Evolutionary conservation across 2,113 vertebrate genomes (phyloP), one percentile per base, ranked within the genome.

Genomic region (Trogon melanurus): DNA sequence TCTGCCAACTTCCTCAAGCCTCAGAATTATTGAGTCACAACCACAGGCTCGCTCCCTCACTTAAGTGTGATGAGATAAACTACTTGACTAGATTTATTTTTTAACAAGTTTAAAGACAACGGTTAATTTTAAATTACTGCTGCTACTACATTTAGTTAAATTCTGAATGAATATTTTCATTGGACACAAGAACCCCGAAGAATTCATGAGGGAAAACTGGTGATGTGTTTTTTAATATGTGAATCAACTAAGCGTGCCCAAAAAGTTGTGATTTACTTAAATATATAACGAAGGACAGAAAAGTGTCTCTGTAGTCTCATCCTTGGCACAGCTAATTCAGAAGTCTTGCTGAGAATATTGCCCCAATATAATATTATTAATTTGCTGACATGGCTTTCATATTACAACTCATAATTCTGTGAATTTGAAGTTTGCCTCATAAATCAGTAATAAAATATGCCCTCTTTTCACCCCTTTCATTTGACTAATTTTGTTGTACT

Each of bases 151-250:
- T 93, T 91, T 88, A 85, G 44, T 87, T 94, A 20, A 92, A 44
- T 89, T 95, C 73, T 82, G 44, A 91, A 86, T 66, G 12, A 78
- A 25, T 48, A 23, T 72, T 94, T 95, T 96, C 26, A 69, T 70
- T 96, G 79, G 26, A 48, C 27, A 57, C 9, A 54, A 56, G 91
- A 95, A 91, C 67, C 65, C 92, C 82, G 71, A 84, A 79, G 58
- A 94, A 89, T 85, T 91, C 70, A 34, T 25, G 44, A 48, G 41
- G 48, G 51, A 92, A 60, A 87, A 3, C 6, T 67, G 34, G 11
- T 62, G 20, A 36, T 19, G 8, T 64, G 22, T 73, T 54, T 71
- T 93, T 82, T 92, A 76, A 80, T 80, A 83, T 34, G 48, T 81
- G 71, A 81, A 57, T 90, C 60, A 65, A 64, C 11, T 60, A 57